Evolutionary conservation across 2,888 invertebrate species (phyloP), one percentile per base, ranked within the genome.

Genomic region (Cataglyphis altisquamis): DNA sequence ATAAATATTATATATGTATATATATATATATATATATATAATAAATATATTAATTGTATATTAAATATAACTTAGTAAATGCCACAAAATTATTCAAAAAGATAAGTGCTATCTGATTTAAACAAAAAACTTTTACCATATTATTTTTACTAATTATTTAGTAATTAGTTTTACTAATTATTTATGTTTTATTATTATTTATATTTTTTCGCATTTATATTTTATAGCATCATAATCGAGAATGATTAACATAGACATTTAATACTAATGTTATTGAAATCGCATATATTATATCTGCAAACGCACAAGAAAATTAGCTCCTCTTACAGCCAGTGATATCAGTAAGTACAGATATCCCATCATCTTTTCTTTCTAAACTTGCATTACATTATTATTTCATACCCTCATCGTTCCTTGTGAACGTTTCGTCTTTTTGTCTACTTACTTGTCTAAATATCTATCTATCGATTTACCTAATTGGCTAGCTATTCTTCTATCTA

Each of bases 281-380:
- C 4, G 66, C 36, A 29, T n/a, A 75, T 75, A 10, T 52, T 36
- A 6, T 62, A 45, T 52, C 18, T 52, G 25, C 25, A 77, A 55
- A 77, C 55, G 77, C 29, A n/a, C n/a, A 15, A 25, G 5, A 67
- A 29, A 55, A 25, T 67, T 55, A 55, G 85, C 87, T 86, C 87
- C 83, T 82, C 88, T 87, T 91, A 91, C 89, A 90, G 87, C 88
- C 88, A 90, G 89, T 80, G 74, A 88, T 89, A 87, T 90, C 86
- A 84, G 75, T 92, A 92, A 92, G 92, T 92, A 92, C 92, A 90
- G 83, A 88, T 87, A 85, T 86, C 82, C 84, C 78, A 84, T 85
- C 85, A 25, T 77, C 63, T 36, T 45, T 74, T 70, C 2, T 52
- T 62, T 45, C 45, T 64, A 67, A 12, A 64, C 18, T 57, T 48